Conservation (phyloP, 1,140 invertebrate genomes). For the Drosophila pectinifera region DNA sequence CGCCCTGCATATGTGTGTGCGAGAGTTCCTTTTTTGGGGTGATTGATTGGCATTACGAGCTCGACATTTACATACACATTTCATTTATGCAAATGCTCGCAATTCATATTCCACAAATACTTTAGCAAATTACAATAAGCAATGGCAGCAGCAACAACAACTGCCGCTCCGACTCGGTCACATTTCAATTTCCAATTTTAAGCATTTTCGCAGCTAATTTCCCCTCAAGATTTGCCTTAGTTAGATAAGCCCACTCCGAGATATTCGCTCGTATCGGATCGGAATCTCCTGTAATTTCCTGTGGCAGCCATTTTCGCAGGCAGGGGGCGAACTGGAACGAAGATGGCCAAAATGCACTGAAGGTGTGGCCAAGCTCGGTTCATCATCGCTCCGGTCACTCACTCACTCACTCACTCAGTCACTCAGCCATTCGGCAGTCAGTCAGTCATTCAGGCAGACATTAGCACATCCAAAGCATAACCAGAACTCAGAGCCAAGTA, state of each 20-base stretch:
- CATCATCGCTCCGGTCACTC: slow-evolving; percentile 29
- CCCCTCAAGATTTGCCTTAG: slow-evolving; percentile 73
- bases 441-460: slow-evolving; percentile 37
- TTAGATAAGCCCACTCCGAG: slow-evolving; percentile 58
- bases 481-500: slow-evolving; percentile 20
- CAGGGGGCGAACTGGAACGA: slow-evolving; percentile 47
- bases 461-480: slow-evolving; percentile 45
- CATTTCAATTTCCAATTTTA: slow-evolving; percentile 65
- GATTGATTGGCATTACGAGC: slow-evolving; percentile 81
- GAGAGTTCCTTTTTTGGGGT: slow-evolving; percentile 68
- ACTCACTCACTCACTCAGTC: slow-evolving; percentile 23
- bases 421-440: slow-evolving; percentile 25
- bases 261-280: slow-evolving; percentile 31
- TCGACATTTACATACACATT: slow-evolving; percentile 81
- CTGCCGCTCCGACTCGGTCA: slow-evolving; percentile 14
- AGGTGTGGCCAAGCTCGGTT: slow-evolving; percentile 63
- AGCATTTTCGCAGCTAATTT: slow-evolving; percentile 82
- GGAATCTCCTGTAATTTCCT: slow-evolving; percentile 74
- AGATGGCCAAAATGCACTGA: slow-evolving; percentile 73
- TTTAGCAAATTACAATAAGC: slow-evolving; percentile 78
- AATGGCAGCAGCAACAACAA: slow-evolving; percentile 21
- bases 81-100: slow-evolving; percentile 82
- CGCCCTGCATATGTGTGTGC: slow-evolving; percentile 31
- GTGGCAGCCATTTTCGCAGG: slow-evolving; percentile 76
- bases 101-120: slow-evolving; percentile 83